Evolutionary conservation across 2,113 vertebrate genomes (phyloP), one percentile per base, ranked within the genome.

Genomic region (Syngnathus floridae): DNA sequence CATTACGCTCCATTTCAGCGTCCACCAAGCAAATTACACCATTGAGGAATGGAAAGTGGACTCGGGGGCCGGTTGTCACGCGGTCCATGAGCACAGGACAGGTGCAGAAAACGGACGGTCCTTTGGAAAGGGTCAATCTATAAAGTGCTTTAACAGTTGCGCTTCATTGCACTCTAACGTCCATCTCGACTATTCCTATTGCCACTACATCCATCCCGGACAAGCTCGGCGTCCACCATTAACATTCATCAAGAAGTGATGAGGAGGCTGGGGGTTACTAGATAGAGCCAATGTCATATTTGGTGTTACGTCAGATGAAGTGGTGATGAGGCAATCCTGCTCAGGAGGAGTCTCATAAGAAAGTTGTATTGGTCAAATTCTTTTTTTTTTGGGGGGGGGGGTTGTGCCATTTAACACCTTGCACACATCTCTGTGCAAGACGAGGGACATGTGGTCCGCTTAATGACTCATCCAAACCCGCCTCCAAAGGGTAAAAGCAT

Each of bases 381-480:
- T 4, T 16, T 12, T 13, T 40, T 40, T 21, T 38, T 43, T 12
- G 26, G 3, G 26, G 26, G 3, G 26, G 3, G 26, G 26, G 3
- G 3, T 31, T 31, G 26, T 31, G 26, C 26, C 26, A 31, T 65
- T 57, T 37, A 56, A 22, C 62, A 58, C 66, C 19, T 55, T 56
- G 59, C 57, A 63, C 40, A 48, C 58, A 56, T 57, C n/a, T 69
- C 74, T 68, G 67, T 77, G 65, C 76, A 75, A 68, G 71, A 70
- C 68, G 26, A 31, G 37, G 62, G 63, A 70, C 75, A 79, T 72
- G 66, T 62, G 59, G 72, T 79, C 62, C 67, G 56, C 77, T 82
- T 86, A 86, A 90, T 82, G 85, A 88, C 77, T 83, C 85, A 77
- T 81, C 81, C 85, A 86, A 86, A 82, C 82, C 78, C 75, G 80